These are phyloP conservation scores for Centropristis striata DNA, from an alignment of 2,113 vertebrate genomes.

Conservation along the genomic window DNA sequence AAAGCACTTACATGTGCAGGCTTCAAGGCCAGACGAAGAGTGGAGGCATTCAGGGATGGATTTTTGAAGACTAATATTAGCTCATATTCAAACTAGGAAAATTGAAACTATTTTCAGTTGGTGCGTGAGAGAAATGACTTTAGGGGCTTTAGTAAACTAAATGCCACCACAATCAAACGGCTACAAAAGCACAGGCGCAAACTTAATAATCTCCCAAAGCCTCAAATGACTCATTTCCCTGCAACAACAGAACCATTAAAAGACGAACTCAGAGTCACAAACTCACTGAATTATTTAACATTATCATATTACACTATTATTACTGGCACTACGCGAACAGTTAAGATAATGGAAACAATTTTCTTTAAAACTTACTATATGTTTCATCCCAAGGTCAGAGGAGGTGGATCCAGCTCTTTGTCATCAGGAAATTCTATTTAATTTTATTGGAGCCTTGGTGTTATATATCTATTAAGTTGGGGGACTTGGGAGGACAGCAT, in stretches of 20 bases:
- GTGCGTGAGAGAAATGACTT: conserved; percentile 43
- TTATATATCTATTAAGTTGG: not conserved
- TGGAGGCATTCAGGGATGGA: conserved; percentile 58
- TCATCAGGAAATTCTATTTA: not conserved
- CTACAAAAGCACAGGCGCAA: conserved; percentile 26
- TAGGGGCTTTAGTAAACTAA: conserved; percentile 52
- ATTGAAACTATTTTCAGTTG: conserved; percentile 60
- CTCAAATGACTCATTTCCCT: conserved; percentile 39
- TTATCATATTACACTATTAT: conserved; percentile 18
- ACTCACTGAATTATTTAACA: conserved; percentile 45
- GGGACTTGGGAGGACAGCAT: not conserved
- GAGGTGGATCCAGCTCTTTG: not conserved
- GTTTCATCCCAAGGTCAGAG: conserved; percentile 15
- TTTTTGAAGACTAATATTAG: conserved; percentile 76
- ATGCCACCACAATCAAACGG: conserved; percentile 47
- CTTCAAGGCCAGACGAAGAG: conserved; percentile 71
- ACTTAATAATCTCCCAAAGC: conserved; percentile 36
- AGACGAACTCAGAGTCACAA: conserved; percentile 29
- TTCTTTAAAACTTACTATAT: conserved; percentile 3
- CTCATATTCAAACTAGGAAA: conserved; percentile 60
- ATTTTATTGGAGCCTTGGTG: not conserved
- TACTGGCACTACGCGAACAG: not conserved
- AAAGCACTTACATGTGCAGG: conserved; percentile 74
- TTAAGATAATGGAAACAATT: conserved; percentile 18
- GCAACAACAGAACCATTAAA: conserved; percentile 29